Conservation (phyloP, 2,888 invertebrate genomes). For the Keiferia lycopersicella region DNA sequence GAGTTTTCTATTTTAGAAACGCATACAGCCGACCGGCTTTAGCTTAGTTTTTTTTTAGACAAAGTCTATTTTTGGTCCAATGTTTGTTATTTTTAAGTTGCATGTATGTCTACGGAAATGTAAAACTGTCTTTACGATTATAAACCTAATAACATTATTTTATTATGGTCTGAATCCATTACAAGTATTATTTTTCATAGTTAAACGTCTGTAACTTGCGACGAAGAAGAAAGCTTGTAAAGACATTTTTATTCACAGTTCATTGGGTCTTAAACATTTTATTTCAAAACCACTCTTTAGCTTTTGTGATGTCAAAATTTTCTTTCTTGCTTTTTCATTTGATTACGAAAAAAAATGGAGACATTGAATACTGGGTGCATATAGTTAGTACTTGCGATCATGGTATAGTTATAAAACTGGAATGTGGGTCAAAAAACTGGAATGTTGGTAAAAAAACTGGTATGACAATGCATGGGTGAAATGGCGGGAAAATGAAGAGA, state of each 20-base stretch:
- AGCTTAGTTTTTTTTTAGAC: constrained; percentile 23
- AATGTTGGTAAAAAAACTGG: constrained; percentile 28
- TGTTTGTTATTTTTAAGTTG: constrained; percentile 44
- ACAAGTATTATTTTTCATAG: too few species aligned
- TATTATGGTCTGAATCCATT: not conserved
- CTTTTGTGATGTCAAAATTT: constrained; percentile 59
- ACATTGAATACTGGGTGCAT: constrained; percentile 51
- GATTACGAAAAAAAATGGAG: constrained; percentile 36
- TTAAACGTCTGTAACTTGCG: too few species aligned
- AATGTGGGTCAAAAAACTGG: constrained; percentile 50
- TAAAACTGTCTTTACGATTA: constrained; percentile 55
- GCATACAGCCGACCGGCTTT: not conserved
- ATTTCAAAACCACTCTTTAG: constrained; percentile 39
- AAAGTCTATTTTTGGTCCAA: constrained; percentile 51
- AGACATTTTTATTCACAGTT: constrained; percentile 50
- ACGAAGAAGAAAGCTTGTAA: constrained; percentile 40
- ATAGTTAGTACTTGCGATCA: constrained; percentile 49
- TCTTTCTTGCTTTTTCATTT: constrained; percentile 37
- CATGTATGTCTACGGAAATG: constrained; percentile 46
- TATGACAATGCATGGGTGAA: constrained; percentile 59
- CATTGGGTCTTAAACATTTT: constrained; percentile 34
- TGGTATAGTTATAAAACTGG: constrained; percentile 39
- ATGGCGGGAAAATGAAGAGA: constrained; percentile 53
- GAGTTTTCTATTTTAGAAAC: constrained; percentile 18
- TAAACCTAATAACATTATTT: not conserved